Conservation (phyloP, 1,140 invertebrate species). For the Euwallacea similis region DNA sequence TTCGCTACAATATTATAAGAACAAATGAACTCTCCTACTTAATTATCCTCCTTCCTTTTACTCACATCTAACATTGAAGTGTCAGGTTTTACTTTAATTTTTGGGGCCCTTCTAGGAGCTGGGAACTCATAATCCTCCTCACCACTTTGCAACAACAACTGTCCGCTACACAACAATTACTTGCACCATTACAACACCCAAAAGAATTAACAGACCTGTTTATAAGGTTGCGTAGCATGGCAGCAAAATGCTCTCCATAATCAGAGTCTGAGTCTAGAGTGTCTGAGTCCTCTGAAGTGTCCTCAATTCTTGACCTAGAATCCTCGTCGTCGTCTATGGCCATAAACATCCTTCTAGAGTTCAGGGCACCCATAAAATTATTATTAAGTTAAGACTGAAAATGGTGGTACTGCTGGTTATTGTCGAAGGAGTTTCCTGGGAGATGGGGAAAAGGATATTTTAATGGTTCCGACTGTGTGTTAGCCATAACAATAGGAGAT, state of each 20-base stretch:
- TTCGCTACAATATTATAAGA: conserved; percentile 53
- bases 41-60: conserved; percentile 20
- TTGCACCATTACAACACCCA: background rate
- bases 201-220: conserved; percentile 15
- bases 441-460: no score
- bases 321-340: conserved; percentile 34
- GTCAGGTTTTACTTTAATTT: conserved; percentile 53
- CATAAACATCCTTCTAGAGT: conserved; percentile 35
- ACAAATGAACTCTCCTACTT: background rate
- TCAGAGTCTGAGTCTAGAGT: conserved; percentile 34
- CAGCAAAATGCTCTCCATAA: conserved; percentile 25
- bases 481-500: no score
- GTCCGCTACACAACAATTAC: conserved; percentile 23
- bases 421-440: no score
- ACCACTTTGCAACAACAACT: conserved; percentile 25
- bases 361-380: conserved; percentile 36
- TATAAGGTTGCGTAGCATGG: conserved; percentile 33
- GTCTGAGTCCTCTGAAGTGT: conserved; percentile 25
- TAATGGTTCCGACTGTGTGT: no score
- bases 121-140: conserved; percentile 17
- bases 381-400: no score
- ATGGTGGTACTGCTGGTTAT: no score
- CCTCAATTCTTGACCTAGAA: conserved; percentile 27
- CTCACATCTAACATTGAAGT: conserved; percentile 57
- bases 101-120: conserved; percentile 42